phyloP scores from a whole-genome alignment of 2,113 vertebrate genomes.

The Calyptommatus sinebrachiatus region DNA sequence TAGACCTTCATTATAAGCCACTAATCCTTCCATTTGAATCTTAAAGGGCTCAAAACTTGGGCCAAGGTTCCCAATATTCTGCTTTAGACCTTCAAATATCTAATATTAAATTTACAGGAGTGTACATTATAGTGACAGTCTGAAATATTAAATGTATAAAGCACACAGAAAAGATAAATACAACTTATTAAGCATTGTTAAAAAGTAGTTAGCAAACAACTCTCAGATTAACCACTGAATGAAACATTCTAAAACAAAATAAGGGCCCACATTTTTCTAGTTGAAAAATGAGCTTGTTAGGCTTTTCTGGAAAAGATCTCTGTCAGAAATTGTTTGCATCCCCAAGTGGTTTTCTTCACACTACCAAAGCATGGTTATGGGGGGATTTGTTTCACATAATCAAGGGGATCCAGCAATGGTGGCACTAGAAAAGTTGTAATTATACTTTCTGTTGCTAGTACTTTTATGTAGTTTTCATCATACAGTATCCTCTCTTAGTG shows the following conservation, averaged over 20 bases:
- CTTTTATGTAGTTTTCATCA: no score
- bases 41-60: neutral
- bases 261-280: neutral
- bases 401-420: no score
- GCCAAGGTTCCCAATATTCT: slow-evolving; percentile 13
- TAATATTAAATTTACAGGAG: neutral
- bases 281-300: neutral
- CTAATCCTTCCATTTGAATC: neutral
- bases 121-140: neutral
- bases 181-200: neutral
- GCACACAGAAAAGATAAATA: neutral
- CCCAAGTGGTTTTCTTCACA: no score
- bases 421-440: no score
- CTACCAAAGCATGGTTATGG: no score
- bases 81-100: neutral
- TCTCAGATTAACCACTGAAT: neutral
- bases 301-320: neutral
- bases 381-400: no score
- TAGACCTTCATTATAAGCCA: slow-evolving; percentile 11
- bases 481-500: no score
- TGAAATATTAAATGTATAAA: neutral
- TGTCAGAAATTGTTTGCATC: no score
- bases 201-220: neutral
- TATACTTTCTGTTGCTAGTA: no score
- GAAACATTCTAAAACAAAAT: neutral